A percentile compares a stretch with the other conserved stretches of the same genome.
Evolutionary conservation across 2,888 invertebrate species (phyloP).

Genomic region (Muscina levida): DNA sequence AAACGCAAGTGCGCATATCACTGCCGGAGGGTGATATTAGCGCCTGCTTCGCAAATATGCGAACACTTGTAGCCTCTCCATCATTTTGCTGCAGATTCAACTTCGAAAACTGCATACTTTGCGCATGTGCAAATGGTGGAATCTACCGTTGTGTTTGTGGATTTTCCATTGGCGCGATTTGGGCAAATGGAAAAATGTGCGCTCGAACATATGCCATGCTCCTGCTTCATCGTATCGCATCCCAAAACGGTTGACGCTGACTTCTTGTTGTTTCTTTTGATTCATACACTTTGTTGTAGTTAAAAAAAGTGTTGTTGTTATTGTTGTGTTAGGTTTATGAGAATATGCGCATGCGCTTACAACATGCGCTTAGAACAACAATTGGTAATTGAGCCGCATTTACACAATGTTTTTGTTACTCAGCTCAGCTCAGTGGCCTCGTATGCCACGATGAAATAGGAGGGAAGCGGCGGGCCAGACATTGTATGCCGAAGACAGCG

Average conservation of each 20-base stretch:
- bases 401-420: slow-evolving; percentile 26
- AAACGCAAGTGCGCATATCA: slow-evolving; percentile 64
- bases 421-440: too few relatives aligned
- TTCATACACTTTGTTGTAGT: slow-evolving; percentile 22
- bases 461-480: slow-evolving; percentile 4
- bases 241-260: slow-evolving; percentile 33
- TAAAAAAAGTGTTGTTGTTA: slow-evolving; percentile 23
- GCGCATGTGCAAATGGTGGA: slow-evolving; percentile 18
- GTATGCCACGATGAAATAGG: slow-evolving; percentile 4
- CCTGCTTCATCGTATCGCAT: slow-evolving; percentile 6
- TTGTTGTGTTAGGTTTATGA: slow-evolving; percentile 46
- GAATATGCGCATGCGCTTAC: slow-evolving; percentile 59
- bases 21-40: slow-evolving; percentile 68
- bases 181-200: slow-evolving; percentile 40
- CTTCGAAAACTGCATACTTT: background rate
- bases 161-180: slow-evolving; percentile 29
- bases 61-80: slow-evolving; percentile 39
- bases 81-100: slow-evolving; percentile 19
- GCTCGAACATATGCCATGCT: slow-evolving; percentile 44
- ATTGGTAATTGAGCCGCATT: slow-evolving; percentile 61
- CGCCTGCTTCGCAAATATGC: slow-evolving; percentile 59
- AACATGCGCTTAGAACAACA: slow-evolving; percentile 54
- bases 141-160: background rate
- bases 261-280: background rate
- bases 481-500: slow-evolving; percentile 19